Percentiles rank a stretch among this genome's conserved stretches.
Evolutionary conservation across 2,888 invertebrate species (phyloP).

Genomic region (Patella depressa): DNA sequence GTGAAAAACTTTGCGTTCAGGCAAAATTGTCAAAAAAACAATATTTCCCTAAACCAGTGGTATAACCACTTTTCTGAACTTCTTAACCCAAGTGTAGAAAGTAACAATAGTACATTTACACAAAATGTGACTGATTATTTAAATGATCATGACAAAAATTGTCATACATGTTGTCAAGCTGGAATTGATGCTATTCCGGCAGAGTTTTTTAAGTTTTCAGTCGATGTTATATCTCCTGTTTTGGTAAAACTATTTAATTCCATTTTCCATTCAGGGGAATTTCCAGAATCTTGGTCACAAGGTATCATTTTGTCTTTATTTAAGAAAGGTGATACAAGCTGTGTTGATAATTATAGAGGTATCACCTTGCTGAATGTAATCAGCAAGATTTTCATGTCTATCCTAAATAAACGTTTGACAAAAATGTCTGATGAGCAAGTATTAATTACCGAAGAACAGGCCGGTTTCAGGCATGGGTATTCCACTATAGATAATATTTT

Average conservation of each 20-base stretch:
- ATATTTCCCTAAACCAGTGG: conserved; percentile 1
- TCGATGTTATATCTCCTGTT: background rate
- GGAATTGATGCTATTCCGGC: conserved; percentile 6
- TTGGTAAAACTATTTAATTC: background rate
- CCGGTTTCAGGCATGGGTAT: background rate
- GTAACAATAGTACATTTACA: background rate
- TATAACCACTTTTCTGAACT: background rate
- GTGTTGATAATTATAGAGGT: background rate
- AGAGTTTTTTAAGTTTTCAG: background rate
- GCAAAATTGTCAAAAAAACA: background rate
- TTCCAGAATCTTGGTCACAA: conserved; percentile 1
- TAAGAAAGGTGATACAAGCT: background rate
- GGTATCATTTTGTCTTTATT: background rate
- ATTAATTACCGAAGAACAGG: background rate
- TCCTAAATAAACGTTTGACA: background rate
- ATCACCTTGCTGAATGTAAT: background rate
- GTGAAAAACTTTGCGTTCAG: background rate
- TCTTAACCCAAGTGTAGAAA: background rate
- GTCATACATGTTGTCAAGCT: background rate
- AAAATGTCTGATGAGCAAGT: background rate
- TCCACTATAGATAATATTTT: conserved; percentile 1
- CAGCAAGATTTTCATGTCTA: background rate
- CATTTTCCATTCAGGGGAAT: background rate
- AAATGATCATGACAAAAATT: background rate
- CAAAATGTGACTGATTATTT: background rate